Evolutionary conservation across 2,888 invertebrate species (phyloP).

Genomic region (Gasteruption jaculator): DNA sequence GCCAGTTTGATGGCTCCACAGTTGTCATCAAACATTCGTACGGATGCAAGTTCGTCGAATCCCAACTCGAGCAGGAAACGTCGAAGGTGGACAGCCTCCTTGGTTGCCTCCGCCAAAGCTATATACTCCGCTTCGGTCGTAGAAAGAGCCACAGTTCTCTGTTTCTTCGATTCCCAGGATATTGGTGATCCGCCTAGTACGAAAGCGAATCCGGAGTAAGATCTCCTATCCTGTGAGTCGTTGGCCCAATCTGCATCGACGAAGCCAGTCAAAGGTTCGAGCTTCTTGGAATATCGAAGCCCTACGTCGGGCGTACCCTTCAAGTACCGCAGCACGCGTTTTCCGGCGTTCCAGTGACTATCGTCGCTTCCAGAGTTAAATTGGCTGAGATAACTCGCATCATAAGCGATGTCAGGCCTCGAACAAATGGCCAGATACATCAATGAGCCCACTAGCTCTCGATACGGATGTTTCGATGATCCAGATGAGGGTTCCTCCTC

Average conservation of each 20-base stretch:
- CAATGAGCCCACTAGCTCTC: slow-evolving; percentile 20
- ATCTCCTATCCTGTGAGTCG: slow-evolving; percentile 19
- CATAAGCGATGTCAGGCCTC: slow-evolving; percentile 22
- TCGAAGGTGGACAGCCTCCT: slow-evolving; percentile 10
- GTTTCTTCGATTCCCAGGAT: too few relatives aligned
- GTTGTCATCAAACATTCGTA: slow-evolving; percentile 13
- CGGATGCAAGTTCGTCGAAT: background rate
- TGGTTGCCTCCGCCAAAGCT: slow-evolving; percentile 13
- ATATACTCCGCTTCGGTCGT: slow-evolving; percentile 18
- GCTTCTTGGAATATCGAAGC: slow-evolving; percentile 16
- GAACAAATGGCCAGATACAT: slow-evolving; percentile 15
- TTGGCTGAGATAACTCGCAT: slow-evolving; percentile 18
- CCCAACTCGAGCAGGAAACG: slow-evolving; percentile 7
- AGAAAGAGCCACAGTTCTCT: too few relatives aligned
- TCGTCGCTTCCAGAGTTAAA: slow-evolving; percentile 17
- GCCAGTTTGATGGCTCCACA: slow-evolving; percentile 12
- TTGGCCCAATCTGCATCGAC: slow-evolving; percentile 27
- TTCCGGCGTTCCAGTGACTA: slow-evolving; percentile 28
- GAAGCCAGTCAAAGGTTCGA: slow-evolving; percentile 15
- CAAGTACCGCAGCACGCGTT: slow-evolving; percentile 27
- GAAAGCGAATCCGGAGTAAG: slow-evolving; percentile 24
- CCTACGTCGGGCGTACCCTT: slow-evolving; percentile 22
- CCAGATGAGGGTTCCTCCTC: background rate
- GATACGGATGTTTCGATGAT: slow-evolving; percentile 11
- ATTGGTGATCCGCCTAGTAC: slow-evolving; percentile 14